Base-by-base conservation (phyloP, 92 coral and sea anemone species). In the Siderastrea siderea region DNA sequence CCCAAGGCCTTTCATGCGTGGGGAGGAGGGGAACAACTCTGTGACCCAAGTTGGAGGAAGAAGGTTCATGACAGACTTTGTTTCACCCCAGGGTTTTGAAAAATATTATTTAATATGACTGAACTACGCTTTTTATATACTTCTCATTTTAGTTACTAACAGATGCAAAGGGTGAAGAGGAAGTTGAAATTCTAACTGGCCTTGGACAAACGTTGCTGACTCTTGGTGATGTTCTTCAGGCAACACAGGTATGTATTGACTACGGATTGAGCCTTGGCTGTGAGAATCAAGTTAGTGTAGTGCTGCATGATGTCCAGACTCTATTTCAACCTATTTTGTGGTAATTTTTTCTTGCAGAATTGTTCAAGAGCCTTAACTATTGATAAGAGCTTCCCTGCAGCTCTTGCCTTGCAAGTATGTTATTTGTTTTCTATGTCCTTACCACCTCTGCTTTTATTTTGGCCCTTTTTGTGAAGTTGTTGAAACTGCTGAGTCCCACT, bases 361-460 rank as follows among this genome's bases (percentile, higher is more conserved):
- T 95, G 98, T 67, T 70, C 77, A 43, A 91, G 78, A 78, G 96
- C 95, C 6, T 80, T 91, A 62, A 87, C 48, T 5, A 75, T 91
- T 60, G 83, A 90, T n/a, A 72, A 77, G 16, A 68, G 87, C 61
- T 78, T 43, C 77, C 90, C 91, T 59, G 49, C 76, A 63, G 96
- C 96, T 70, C 74, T 95, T 60, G 94, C 96, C 38, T 79, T 95
- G 58, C 98, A 95, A 96, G 98, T 93, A 87, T 54, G 59, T 14
- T 17, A n/a, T n/a, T 17, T 67, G 54, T 8, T 1, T 38, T 7
- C 13, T 61, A 44, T 45, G 19, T 4, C 43, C 45, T 46, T 2
- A 19, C 62, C 14, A 47, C 7, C 1, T 14, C 47, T 71, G 1
- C 44, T 75, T 50, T 75, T 6, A 7, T 52, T 75, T 4, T 74